Conservation (phyloP, 1,140 invertebrate species). For the Drosophila subobscura region DNA sequence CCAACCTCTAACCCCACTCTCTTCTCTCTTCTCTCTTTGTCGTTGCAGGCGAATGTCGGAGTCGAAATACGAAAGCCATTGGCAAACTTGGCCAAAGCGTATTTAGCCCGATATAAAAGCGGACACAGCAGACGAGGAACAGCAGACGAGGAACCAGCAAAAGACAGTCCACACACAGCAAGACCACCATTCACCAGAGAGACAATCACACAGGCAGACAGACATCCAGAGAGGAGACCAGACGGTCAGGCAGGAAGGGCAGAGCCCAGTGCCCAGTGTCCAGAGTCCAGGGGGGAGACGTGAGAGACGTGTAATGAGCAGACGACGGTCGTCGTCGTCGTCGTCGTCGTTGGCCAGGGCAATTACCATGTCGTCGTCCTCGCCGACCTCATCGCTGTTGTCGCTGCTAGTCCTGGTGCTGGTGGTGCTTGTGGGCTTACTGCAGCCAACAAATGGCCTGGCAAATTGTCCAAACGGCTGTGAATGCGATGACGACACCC, state of each 20-base stretch:
- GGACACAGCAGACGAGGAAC: constrained; percentile 14
- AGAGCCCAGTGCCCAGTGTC: not conserved
- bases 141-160: constrained; percentile 19
- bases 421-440: constrained; percentile 13
- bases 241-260: not conserved
- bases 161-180: constrained; percentile 18
- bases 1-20: not conserved
- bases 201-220: constrained; percentile 1
- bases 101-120: constrained; percentile 54
- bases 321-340: constrained; percentile 56
- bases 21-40: constrained; percentile 16
- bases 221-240: constrained; percentile 7
- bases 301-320: constrained; percentile 42
- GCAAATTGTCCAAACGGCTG: constrained; percentile 91
- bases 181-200: constrained; percentile 11
- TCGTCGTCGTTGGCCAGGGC: constrained; percentile 32
- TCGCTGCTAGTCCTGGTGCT: constrained; percentile 28
- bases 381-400: constrained; percentile 11
- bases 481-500: constrained; percentile 93
- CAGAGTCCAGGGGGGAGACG: constrained; percentile 11
- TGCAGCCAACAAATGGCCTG: constrained; percentile 65
- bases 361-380: constrained; percentile 74
- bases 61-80: constrained; percentile 73
- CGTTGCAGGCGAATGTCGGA: constrained; percentile 75
- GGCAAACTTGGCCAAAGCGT: constrained; percentile 79